Conservation (phyloP, 2,888 invertebrate species). For the Mactromeris polynyma region DNA sequence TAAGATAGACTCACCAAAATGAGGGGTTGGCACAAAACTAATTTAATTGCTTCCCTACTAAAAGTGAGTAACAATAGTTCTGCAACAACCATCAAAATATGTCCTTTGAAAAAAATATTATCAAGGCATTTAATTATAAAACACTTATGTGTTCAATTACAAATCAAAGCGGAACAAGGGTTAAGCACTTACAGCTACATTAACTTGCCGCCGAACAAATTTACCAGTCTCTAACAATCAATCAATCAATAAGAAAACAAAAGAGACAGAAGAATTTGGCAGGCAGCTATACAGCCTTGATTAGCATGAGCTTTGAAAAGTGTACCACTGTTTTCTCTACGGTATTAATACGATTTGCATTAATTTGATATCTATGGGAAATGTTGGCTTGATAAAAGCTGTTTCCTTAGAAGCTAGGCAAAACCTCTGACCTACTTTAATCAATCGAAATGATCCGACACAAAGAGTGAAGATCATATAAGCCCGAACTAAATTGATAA, state of each 20-base stretch:
- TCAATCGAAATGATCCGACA: slow-evolving; percentile 54
- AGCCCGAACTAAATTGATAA: slow-evolving; percentile 50
- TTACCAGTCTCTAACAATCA: slow-evolving; percentile 42
- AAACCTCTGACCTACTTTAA: slow-evolving; percentile 47
- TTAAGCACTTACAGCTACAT: slow-evolving; percentile 27
- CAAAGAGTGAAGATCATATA: slow-evolving; percentile 42
- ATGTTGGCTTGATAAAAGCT: slow-evolving; percentile 52
- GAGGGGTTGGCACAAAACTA: too few relatives aligned
- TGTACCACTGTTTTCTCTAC: slow-evolving; percentile 24
- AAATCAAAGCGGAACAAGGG: slow-evolving; percentile 30
- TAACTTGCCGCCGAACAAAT: slow-evolving; percentile 38
- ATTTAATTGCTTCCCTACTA: too few relatives aligned
- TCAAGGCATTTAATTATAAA: neutral
- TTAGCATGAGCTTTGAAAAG: slow-evolving; percentile 32
- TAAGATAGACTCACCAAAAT: neutral
- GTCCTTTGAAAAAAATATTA: neutral
- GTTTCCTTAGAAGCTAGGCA: slow-evolving; percentile 37
- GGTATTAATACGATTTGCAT: slow-evolving; percentile 52
- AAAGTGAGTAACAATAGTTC: too few relatives aligned
- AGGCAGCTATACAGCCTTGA: slow-evolving; percentile 35
- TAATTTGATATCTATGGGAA: slow-evolving; percentile 55
- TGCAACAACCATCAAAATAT: neutral
- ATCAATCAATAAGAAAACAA: slow-evolving; percentile 57
- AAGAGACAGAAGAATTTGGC: slow-evolving; percentile 47
- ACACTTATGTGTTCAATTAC: slow-evolving; percentile 30